Evolutionary conservation across 2,888 invertebrate genomes (phyloP).

Genomic region (Cataglyphis rosenhaueri): DNA sequence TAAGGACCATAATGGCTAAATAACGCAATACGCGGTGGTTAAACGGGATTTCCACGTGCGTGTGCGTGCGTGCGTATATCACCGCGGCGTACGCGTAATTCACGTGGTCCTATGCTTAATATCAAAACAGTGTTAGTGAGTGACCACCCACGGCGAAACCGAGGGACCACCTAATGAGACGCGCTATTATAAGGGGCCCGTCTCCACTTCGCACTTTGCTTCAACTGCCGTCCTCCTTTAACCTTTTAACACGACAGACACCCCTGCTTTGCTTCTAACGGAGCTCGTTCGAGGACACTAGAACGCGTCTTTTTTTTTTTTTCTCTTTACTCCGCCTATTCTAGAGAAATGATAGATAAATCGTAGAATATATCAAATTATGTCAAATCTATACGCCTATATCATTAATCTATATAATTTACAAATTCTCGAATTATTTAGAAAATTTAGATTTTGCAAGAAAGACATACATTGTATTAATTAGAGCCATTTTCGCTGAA

Average conservation of each 20-base stretch:
- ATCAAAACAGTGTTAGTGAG: conserved; percentile 83
- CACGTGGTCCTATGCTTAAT: conserved; percentile 78
- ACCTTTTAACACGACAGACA: conserved; percentile 62
- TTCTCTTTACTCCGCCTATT: neutral
- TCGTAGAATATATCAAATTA: conserved; percentile 27
- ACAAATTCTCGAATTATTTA: neutral
- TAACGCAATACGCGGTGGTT: conserved; percentile 77
- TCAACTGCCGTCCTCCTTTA: conserved; percentile 76
- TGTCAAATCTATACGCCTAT: neutral
- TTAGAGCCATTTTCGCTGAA: neutral
- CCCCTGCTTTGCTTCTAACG: conserved; percentile 45
- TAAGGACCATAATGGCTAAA: conserved; percentile 52
- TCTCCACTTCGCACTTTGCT: conserved; percentile 82
- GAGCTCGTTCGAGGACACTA: conserved; percentile 43
- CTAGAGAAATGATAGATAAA: neutral
- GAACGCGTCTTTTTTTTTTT: neutral
- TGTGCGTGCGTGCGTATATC: conserved; percentile 72
- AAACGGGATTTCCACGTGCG: conserved; percentile 66
- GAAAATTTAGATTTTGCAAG: neutral
- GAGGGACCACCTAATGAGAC: conserved; percentile 83
- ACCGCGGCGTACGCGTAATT: conserved; percentile 60
- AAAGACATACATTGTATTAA: neutral
- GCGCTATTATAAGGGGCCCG: conserved; percentile 81
- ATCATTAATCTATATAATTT: neutral
- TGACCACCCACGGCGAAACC: conserved; percentile 82